A percentile compares a stretch with the other conserved stretches of the same genome.
Evolutionary conservation across 2,888 invertebrate genomes (phyloP).

Genomic region (Rhagophthalmus giganteus): DNA sequence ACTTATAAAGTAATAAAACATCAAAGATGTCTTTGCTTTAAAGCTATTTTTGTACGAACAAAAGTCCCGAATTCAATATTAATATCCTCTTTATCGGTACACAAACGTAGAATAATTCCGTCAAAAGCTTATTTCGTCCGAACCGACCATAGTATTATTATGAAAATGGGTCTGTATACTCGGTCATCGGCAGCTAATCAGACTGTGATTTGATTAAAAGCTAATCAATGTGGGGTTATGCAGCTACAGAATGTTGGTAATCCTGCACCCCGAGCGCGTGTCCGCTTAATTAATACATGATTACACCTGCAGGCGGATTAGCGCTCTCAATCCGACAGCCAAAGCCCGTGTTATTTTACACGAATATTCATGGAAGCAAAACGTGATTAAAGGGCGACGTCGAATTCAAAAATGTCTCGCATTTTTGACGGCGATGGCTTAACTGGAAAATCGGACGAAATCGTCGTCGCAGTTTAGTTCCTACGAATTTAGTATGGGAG

Average conservation of each 20-base stretch:
- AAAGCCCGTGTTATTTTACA: constrained; percentile 27
- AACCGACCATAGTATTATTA: constrained; percentile 12
- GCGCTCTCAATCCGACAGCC: constrained; percentile 28
- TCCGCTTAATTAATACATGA: constrained; percentile 51
- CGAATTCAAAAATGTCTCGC: not conserved
- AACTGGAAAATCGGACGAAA: too few species aligned
- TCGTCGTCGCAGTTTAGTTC: too few species aligned
- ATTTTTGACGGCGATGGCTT: too few species aligned
- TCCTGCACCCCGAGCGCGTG: constrained; percentile 43
- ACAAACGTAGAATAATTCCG: not conserved
- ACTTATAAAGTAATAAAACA: constrained; percentile 3
- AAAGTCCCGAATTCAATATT: constrained; percentile 4
- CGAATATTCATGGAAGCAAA: constrained; percentile 26
- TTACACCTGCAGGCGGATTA: constrained; percentile 47
- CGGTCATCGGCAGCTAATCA: constrained; percentile 35
- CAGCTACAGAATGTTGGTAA: constrained; percentile 44
- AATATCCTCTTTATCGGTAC: constrained; percentile 7
- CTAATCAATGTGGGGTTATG: constrained; percentile 44
- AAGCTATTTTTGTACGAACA: not conserved
- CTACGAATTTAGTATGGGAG: too few species aligned
- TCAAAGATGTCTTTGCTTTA: constrained; percentile 9
- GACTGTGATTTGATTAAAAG: constrained; percentile 46
- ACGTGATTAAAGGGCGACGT: constrained; percentile 20
- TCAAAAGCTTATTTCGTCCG: constrained; percentile 4
- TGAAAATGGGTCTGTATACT: constrained; percentile 17